A percentile compares a stretch with the other conserved stretches of the same genome.
phyloP scores from a whole-genome alignment of 2,888 invertebrate species.

The Gastrophysa polygoni region DNA sequence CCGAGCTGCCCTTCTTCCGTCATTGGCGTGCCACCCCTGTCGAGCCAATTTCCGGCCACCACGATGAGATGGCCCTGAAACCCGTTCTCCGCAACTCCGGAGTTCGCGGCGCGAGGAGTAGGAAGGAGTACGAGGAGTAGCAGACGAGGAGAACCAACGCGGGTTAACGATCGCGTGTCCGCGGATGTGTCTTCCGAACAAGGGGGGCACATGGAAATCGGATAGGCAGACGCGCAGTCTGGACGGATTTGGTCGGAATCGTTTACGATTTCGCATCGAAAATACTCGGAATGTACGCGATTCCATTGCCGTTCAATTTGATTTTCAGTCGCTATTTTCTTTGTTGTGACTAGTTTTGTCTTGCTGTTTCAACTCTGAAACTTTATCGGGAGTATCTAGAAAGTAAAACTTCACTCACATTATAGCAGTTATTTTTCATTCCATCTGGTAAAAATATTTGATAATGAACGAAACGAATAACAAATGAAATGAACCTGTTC shows the following conservation, averaged over 20 bases:
- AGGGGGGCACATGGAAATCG: neutral
- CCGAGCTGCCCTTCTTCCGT: neutral
- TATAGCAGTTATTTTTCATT: no score
- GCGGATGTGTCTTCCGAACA: neutral
- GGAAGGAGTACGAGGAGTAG: neutral
- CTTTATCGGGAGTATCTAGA: no score
- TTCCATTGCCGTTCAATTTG: no score
- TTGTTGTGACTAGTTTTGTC: no score
- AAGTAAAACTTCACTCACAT: no score
- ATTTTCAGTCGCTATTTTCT: no score
- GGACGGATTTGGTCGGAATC: neutral
- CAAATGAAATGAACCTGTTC: no score
- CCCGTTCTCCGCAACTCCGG: neutral
- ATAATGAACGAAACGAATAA: no score
- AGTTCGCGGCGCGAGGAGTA: neutral
- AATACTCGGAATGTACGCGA: no score
- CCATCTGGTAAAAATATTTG: no score
- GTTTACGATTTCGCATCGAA: no score
- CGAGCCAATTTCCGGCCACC: neutral
- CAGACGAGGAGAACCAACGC: neutral
- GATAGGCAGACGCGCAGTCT: constrained; percentile 15
- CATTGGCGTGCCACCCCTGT: neutral
- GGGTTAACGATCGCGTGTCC: neutral
- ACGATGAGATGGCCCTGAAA: neutral
- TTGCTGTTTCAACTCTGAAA: no score